Percentiles rank a stretch among this genome's conserved stretches.
Conservation (phyloP, 2,888 invertebrate species). For the Celastrina argiolus region DNA sequence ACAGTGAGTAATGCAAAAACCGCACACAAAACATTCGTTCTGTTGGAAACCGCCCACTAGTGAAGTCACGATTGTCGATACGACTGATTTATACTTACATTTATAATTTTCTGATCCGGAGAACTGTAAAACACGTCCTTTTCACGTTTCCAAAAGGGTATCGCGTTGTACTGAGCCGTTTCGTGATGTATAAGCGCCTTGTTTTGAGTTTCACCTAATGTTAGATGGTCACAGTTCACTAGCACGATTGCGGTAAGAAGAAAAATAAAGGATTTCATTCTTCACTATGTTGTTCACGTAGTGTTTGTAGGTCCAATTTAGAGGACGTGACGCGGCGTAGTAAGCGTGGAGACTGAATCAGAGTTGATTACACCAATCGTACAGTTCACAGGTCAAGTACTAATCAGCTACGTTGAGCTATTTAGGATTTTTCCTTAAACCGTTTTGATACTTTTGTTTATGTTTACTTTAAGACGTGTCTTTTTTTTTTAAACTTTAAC, state of each 20-base stretch:
- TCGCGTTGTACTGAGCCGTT: constrained; percentile 38
- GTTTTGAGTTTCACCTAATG: constrained; percentile 43
- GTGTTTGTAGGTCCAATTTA: constrained; percentile 33
- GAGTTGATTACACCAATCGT: constrained; percentile 25
- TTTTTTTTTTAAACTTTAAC: too few relatives aligned
- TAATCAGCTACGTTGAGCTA: background rate
- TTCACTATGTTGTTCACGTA: constrained; percentile 30
- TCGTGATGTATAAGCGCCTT: constrained; percentile 42
- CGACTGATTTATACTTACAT: constrained; percentile 38
- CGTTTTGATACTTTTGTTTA: background rate
- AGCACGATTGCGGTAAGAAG: constrained; percentile 31
- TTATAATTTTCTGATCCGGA: constrained; percentile 40
- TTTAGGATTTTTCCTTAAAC: background rate
- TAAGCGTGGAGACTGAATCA: constrained; percentile 27
- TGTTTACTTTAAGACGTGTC: background rate
- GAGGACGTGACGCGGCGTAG: constrained; percentile 26
- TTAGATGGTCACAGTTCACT: constrained; percentile 42
- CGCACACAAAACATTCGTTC: constrained; percentile 25
- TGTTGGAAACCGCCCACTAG: constrained; percentile 26
- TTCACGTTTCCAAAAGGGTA: constrained; percentile 45
- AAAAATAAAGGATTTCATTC: constrained; percentile 36
- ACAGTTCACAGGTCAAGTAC: constrained; percentile 5
- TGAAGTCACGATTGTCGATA: constrained; percentile 21
- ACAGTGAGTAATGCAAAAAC: constrained; percentile 27
- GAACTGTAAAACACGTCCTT: constrained; percentile 49